These are phyloP conservation scores for Panagrolaimus sp. DNA, from an alignment of 1,140 invertebrate species.

Conservation along the genomic window DNA sequence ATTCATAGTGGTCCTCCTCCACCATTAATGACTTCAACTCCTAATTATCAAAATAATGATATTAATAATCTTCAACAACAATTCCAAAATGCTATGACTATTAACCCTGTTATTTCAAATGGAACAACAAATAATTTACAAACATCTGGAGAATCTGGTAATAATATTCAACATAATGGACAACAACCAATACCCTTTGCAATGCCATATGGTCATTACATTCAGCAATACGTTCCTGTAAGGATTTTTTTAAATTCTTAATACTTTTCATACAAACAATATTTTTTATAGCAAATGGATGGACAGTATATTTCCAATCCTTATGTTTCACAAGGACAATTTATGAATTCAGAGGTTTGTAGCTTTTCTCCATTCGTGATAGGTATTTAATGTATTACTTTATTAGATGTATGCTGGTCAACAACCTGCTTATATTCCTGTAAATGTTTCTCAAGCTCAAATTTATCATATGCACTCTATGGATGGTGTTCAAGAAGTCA, in stretches of 20 bases:
- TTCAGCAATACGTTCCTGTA: no score
- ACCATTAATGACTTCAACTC: no score
- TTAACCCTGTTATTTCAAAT: not conserved
- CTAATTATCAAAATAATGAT: no score
- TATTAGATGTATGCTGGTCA: not conserved
- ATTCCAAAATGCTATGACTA: not conserved
- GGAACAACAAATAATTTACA: no score
- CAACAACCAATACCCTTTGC: no score
- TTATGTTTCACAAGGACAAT: not conserved
- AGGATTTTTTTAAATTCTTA: no score
- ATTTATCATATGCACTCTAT: not conserved
- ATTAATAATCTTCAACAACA: not conserved
- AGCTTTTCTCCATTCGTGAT: not conserved
- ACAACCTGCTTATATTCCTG: not conserved
- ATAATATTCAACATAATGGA: no score
- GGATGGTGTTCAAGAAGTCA: not conserved
- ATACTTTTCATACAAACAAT: not conserved
- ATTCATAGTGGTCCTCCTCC: no score
- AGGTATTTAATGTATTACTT: not conserved
- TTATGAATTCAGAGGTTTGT: constrained; percentile 7
- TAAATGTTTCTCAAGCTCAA: not conserved
- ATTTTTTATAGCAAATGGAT: not conserved
- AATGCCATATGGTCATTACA: no score
- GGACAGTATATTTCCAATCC: not conserved
- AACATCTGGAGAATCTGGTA: no score